Evolutionary conservation across 2,888 invertebrate genomes (phyloP).

Genomic region (Empis livida): DNA sequence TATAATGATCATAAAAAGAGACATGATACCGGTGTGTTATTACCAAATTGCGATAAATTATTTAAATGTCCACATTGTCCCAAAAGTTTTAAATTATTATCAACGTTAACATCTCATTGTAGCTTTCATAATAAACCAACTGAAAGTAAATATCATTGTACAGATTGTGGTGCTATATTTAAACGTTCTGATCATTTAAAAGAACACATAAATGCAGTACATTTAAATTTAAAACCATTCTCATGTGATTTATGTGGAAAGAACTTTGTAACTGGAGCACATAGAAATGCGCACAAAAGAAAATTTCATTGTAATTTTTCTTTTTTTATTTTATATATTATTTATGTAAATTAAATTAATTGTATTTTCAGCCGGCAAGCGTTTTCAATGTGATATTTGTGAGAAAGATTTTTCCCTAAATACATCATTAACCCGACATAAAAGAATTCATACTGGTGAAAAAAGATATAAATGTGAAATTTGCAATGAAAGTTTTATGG

Average conservation of each 20-base stretch:
- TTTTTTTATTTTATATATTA: no score
- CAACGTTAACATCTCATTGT: not conserved
- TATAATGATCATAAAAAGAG: not conserved
- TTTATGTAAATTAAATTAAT: no score
- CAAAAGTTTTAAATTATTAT: not conserved
- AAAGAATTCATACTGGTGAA: not conserved
- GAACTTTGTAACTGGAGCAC: not conserved
- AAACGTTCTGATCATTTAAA: slow-evolving; percentile 1
- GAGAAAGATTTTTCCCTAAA: not conserved
- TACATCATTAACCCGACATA: not conserved
- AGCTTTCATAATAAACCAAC: not conserved
- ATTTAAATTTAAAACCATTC: not conserved
- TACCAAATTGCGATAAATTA: not conserved
- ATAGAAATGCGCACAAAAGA: not conserved
- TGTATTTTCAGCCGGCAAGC: not conserved
- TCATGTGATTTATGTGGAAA: not conserved
- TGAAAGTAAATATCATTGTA: not conserved
- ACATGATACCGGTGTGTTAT: not conserved
- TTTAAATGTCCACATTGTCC: slow-evolving; percentile 2
- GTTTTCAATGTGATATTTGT: not conserved
- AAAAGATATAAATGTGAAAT: not conserved
- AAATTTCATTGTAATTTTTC: not conserved
- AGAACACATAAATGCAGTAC: not conserved
- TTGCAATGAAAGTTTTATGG: not conserved
- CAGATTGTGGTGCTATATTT: not conserved